Base-by-base conservation (phyloP, 1,140 invertebrate genomes). In the Apocrypta bakeri region DNA sequence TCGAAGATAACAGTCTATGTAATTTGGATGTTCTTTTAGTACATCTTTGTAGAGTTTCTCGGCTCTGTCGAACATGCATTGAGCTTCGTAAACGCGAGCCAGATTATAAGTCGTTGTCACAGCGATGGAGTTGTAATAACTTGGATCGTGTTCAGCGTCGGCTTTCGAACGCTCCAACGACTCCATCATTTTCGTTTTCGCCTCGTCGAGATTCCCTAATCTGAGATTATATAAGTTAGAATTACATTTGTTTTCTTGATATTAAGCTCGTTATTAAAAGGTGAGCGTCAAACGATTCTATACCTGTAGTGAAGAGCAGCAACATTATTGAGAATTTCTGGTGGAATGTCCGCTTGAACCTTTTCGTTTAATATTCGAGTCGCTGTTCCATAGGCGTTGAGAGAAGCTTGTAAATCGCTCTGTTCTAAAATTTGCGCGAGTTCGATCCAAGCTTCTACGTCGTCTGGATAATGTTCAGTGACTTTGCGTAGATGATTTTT, bases 381-480 rank as follows among this genome's bases (percentile, higher is more conserved):
- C 3, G 98, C 98, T 61, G 97, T 99, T 69, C 95, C 96, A 90
- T 99, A 99, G 0, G 98, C 98, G 87, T 96, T 95, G 21, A 99
- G 90, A 1, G 98, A 91, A 76, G 93, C 95, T 90, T 96, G 96
- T 37, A 98, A 93, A 94, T 99, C 98, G 87, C 95, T 96, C 88
- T 99, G 97, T 89, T 99, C 98, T 48, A 99, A 93, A 88, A 99
- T 99, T 92, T 99, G 98, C 0, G 98, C 99, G 71, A 99, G 92
- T 91, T 99, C 99, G 85, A 99, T 99, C 98, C 99, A 99, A 1
- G 98, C 98, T 90, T 99, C 99, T 3, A 99, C 97, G 92, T 99
- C 99, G 87, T 99, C 98, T 0, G 98, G 97, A 91, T 98, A 98
- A 90, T 99, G 97, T 90, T 99, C 98, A 0, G 98, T 99, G 9